These are phyloP conservation scores for Iselma pallidipennis DNA, from an alignment of 2,888 invertebrate species.

Conservation along the genomic window DNA sequence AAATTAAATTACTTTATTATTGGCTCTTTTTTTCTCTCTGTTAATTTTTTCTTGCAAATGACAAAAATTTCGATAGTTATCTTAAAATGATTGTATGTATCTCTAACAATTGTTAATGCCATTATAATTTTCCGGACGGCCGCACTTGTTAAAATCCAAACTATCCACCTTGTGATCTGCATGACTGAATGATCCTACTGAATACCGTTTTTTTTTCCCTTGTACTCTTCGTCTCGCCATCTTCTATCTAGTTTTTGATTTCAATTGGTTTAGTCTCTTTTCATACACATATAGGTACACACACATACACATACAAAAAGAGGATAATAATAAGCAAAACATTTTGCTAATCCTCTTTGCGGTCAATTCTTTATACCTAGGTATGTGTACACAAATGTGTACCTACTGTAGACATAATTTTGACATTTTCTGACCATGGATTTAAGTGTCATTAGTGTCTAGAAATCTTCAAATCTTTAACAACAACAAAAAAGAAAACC, in stretches of 20 bases:
- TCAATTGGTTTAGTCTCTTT: neutral
- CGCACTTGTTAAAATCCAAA: constrained; percentile 30
- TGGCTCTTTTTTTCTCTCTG: neutral
- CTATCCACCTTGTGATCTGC: constrained; percentile 37
- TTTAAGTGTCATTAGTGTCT: neutral
- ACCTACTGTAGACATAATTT: no score
- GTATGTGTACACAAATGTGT: neutral
- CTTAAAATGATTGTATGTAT: no score
- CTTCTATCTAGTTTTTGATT: neutral
- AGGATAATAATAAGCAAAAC: neutral
- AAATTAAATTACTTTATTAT: no score
- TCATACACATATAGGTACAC: neutral
- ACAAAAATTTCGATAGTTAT: no score
- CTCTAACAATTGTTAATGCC: constrained; percentile 42
- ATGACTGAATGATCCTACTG: constrained; percentile 30
- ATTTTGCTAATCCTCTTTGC: neutral
- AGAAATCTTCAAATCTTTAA: neutral
- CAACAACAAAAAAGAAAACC: no score
- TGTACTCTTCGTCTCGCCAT: neutral
- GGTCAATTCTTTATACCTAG: neutral
- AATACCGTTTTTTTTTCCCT: neutral
- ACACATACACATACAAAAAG: no score
- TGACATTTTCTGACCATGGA: neutral
- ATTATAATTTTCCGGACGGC: constrained; percentile 51
- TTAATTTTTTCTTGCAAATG: neutral